phyloP scores from a whole-genome alignment of 1,140 invertebrate genomes.

The Dendroctonus ponderosae region DNA sequence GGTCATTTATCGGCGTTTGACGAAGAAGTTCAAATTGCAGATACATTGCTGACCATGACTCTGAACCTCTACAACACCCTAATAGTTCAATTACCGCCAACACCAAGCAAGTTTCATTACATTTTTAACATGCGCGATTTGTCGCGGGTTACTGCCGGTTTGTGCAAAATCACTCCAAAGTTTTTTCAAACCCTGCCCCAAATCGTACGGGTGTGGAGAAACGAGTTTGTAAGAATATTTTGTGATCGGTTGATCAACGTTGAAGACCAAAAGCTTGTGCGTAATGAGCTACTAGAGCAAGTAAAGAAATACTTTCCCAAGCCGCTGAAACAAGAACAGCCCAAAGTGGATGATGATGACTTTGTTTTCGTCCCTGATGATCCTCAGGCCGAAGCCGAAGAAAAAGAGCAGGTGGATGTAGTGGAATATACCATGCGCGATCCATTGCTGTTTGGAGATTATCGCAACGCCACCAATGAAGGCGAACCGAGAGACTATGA shows the following conservation, averaged over 20 bases:
- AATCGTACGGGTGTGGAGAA: slow-evolving; percentile 82
- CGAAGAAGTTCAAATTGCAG: slow-evolving; percentile 64
- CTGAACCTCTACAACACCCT: slow-evolving; percentile 79
- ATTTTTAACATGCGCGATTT: slow-evolving; percentile 91
- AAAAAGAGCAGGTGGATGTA: slow-evolving; percentile 53
- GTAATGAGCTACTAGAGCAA: slow-evolving; percentile 53
- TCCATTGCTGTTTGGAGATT: slow-evolving; percentile 82
- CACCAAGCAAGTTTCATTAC: slow-evolving; percentile 91
- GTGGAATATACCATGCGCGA: slow-evolving; percentile 72
- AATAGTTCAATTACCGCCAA: slow-evolving; percentile 78
- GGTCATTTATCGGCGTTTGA: slow-evolving; percentile 74
- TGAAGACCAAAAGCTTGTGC: slow-evolving; percentile 57
- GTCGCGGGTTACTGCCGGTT: slow-evolving; percentile 75
- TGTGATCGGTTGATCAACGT: slow-evolving; percentile 79
- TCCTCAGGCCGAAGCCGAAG: slow-evolving; percentile 49
- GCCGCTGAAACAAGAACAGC: slow-evolving; percentile 15
- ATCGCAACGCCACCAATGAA: slow-evolving; percentile 75
- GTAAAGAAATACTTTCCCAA: slow-evolving; percentile 54
- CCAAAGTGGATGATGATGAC: slow-evolving; percentile 34
- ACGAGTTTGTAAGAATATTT: slow-evolving; percentile 82
- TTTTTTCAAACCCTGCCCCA: slow-evolving; percentile 67
- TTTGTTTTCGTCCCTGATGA: slow-evolving; percentile 37
- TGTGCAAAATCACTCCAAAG: slow-evolving; percentile 70
- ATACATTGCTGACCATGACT: slow-evolving; percentile 72
- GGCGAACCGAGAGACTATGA: slow-evolving; percentile 79